phyloP scores from a whole-genome alignment of 2,888 invertebrate species.

The Brassicogethes aeneus region DNA sequence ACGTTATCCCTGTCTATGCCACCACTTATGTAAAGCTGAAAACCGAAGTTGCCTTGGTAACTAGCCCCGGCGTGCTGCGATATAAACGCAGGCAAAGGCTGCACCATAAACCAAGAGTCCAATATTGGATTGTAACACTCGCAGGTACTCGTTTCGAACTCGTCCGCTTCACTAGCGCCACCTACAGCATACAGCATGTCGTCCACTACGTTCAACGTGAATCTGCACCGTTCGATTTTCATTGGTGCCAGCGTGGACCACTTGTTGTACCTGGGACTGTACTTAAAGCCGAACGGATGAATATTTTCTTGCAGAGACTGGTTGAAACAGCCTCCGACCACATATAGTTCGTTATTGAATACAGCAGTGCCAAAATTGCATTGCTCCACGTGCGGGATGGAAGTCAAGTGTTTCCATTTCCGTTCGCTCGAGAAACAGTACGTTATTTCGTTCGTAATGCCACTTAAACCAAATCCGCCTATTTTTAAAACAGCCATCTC shows the following conservation, averaged over 20 bases:
- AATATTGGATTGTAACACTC: slow-evolving; percentile 50
- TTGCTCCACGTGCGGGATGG: slow-evolving; percentile 65
- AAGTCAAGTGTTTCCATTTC: slow-evolving; percentile 56
- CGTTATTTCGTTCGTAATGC: slow-evolving; percentile 58
- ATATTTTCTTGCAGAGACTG: slow-evolving; percentile 58
- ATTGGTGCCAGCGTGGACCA: slow-evolving; percentile 63
- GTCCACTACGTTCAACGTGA: slow-evolving; percentile 52
- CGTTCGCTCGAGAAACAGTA: slow-evolving; percentile 51
- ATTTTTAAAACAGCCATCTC: slow-evolving; percentile 58
- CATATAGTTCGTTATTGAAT: slow-evolving; percentile 56
- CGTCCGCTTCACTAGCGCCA: slow-evolving; percentile 51
- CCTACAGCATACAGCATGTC: slow-evolving; percentile 53
- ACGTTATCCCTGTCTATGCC: slow-evolving; percentile 49
- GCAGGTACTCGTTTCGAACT: slow-evolving; percentile 43
- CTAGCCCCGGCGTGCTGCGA: slow-evolving; percentile 51
- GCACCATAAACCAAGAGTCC: slow-evolving; percentile 51
- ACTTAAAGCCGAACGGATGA: slow-evolving; percentile 62
- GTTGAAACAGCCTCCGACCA: slow-evolving; percentile 65
- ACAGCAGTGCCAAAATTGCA: slow-evolving; percentile 65
- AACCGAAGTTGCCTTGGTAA: slow-evolving; percentile 36
- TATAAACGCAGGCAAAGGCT: slow-evolving; percentile 47
- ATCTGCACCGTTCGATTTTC: slow-evolving; percentile 56
- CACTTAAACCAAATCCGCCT: slow-evolving; percentile 58
- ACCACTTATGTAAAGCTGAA: slow-evolving; percentile 43
- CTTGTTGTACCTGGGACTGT: slow-evolving; percentile 46